Percentiles rank a stretch among this genome's conserved stretches.
Conservation (phyloP, 1,140 invertebrate genomes). For the Rhopalosiphum maidis region DNA sequence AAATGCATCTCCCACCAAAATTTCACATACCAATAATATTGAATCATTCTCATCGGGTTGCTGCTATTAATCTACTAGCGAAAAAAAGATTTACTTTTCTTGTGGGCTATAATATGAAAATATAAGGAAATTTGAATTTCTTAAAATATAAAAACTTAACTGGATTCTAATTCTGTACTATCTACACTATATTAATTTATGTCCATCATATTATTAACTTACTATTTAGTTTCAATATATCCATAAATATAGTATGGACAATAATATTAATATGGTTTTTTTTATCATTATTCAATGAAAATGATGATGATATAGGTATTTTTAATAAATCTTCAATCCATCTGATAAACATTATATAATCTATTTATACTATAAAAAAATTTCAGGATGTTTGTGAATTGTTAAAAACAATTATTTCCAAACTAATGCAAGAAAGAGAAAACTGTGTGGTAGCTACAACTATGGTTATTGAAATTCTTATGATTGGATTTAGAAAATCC, state of each 20-base stretch:
- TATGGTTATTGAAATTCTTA: slow-evolving; percentile 49
- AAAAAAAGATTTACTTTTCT: no score
- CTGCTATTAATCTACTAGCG: no score
- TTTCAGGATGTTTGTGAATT: slow-evolving; percentile 49
- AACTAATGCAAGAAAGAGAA: slow-evolving; percentile 35
- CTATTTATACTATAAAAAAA: neutral
- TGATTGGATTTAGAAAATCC: slow-evolving; percentile 49
- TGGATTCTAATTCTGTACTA: no score
- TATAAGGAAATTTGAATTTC: no score
- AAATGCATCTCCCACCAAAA: no score
- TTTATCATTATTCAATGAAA: neutral
- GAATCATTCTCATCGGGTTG: no score
- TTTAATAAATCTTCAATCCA: neutral
- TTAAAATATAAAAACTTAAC: no score
- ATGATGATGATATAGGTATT: neutral
- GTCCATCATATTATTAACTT: neutral
- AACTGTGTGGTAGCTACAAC: neutral
- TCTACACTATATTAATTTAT: neutral
- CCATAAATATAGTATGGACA: neutral
- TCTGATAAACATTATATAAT: neutral
- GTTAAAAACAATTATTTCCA: slow-evolving; percentile 39
- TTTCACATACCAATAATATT: no score
- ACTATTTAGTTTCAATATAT: neutral
- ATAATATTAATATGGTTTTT: neutral
- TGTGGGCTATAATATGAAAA: no score